These are phyloP conservation scores for Halichoerus grypus DNA, from an alignment of 2,113 vertebrate species.

Conservation along the genomic window DNA sequence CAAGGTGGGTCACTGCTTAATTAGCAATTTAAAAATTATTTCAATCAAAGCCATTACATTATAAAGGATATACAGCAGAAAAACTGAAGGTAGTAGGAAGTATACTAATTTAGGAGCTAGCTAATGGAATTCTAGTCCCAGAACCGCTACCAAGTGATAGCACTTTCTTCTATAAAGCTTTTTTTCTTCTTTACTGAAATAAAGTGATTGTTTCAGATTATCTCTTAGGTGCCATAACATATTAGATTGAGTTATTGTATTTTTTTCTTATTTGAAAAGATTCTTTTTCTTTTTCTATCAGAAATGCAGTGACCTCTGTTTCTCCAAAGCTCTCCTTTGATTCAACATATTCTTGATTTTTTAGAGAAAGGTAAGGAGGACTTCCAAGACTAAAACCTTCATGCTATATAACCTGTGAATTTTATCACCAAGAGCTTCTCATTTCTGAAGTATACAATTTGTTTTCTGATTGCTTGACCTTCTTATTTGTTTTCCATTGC, in stretches of 20 bases:
- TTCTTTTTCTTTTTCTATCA: not conserved
- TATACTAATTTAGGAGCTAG: not conserved
- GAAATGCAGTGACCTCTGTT: not conserved
- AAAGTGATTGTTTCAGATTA: not conserved
- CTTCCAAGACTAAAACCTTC: not conserved
- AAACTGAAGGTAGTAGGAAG: not conserved
- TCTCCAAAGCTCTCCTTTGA: not conserved
- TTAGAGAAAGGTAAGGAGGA: not conserved
- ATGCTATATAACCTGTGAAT: not conserved
- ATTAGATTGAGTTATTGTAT: not conserved
- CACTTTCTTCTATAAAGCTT: not conserved
- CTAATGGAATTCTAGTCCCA: not conserved
- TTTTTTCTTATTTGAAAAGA: not conserved
- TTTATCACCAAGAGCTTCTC: not conserved
- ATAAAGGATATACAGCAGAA: not conserved
- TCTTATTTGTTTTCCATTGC: not conserved
- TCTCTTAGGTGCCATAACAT: not conserved
- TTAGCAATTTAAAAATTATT: conserved; percentile 63
- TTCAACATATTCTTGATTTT: not conserved
- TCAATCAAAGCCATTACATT: not conserved
- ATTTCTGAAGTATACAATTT: not conserved
- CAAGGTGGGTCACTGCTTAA: conserved; percentile 41
- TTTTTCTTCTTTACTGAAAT: conserved; percentile 11
- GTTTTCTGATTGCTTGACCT: not conserved
- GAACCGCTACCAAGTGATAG: not conserved